Base-by-base conservation (phyloP, 2,113 vertebrate genomes). In the Rhinoderma darwinii region DNA sequence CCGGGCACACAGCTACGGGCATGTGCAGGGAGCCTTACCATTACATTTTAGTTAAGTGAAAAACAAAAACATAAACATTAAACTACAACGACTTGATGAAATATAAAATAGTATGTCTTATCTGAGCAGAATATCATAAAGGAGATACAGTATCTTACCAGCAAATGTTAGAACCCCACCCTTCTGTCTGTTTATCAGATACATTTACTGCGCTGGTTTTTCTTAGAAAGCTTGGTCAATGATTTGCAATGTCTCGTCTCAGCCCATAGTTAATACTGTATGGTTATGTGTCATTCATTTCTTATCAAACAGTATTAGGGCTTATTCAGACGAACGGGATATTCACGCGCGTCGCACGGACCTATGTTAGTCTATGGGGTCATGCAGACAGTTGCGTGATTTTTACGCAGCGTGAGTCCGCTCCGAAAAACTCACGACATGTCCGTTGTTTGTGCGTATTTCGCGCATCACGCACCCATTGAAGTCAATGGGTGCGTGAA, bases 141-240 rank as follows among this genome's bases (percentile, higher is more conserved):
- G 14, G 4, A 32, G 1, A 10, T 70, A n/a, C n/a, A n/a, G n/a
- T n/a, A 37, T 70, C 35, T 70, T 39, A 37, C 1, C 17, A 18
- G 22, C 5, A 15, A 20, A 61, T 27, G 0, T 59, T 25, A 59
- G 35, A 56, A 32, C 79, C n/a, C 35, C 17, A 22, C 79, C 59
- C 41, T 44, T 18, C 66, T 63, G 56, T 17, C 25, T 82, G 79
- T 82, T 59, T 82, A 82, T 68, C 39, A 68, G 39, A 66, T 17
- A 30, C 14, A 27, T 39, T 37, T 61, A 82, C 32, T 73, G 68
- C 37, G 15, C 56, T 39, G 17, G 18, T 15, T 50, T 84, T 84
- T 76, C 83, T n/a, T 74, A 76, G 83, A 76, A 84, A 83, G 68
- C 37, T 41, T 75, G 25, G 83, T 84, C 70, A 75, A 84, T 84